These are phyloP conservation scores for Eulithis testata DNA, from an alignment of 2,888 invertebrate genomes.

Conservation along the genomic window DNA sequence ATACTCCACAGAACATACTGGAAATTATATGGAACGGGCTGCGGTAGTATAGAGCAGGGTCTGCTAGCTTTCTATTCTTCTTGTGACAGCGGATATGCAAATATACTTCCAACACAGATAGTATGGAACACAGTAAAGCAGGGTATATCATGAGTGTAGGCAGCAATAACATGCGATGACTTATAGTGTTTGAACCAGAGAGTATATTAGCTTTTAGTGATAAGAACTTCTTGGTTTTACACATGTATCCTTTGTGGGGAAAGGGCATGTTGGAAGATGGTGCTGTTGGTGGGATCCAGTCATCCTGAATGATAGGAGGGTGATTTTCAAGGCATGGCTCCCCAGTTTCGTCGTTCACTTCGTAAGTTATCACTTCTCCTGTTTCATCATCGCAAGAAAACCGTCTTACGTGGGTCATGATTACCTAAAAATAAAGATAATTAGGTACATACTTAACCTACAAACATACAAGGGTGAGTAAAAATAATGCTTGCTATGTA, in stretches of 20 bases:
- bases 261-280: conserved; percentile 44
- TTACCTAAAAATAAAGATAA: not conserved
- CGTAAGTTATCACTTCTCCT: conserved; percentile 75
- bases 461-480: no score
- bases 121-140: conserved; percentile 75
- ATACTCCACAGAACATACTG: conserved; percentile 88
- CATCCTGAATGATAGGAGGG: conserved; percentile 4
- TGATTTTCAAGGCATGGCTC: conserved; percentile 59
- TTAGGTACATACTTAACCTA: no score
- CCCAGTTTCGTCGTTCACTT: conserved; percentile 81
- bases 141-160: conserved; percentile 86
- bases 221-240: conserved; percentile 66
- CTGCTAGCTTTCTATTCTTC: conserved; percentile 85
- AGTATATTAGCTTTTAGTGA: conserved; percentile 67
- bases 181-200: conserved; percentile 69
- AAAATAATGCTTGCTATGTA: no score
- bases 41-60: conserved; percentile 85
- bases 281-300: conserved; percentile 19
- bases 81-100: conserved; percentile 88
- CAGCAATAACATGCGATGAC: conserved; percentile 82
- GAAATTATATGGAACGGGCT: conserved; percentile 89
- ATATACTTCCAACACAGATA: conserved; percentile 84
- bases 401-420: conserved; percentile 49
- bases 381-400: conserved; percentile 80
- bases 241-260: conserved; percentile 59